phyloP scores from a whole-genome alignment of 2,113 vertebrate species.

The Blennius ocellaris region DNA sequence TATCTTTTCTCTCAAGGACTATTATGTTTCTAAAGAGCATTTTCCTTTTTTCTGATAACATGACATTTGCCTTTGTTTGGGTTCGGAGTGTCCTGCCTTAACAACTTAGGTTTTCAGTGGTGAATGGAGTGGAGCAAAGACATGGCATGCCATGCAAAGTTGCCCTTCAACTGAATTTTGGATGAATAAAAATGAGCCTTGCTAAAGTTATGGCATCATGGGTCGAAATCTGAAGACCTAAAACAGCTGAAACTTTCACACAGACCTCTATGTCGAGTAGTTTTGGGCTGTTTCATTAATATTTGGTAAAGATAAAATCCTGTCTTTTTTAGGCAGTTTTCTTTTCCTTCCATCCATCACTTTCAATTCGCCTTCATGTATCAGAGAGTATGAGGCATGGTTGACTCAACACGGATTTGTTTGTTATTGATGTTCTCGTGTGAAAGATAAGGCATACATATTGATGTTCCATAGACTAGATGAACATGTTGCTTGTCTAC shows the following conservation, averaged over 20 bases:
- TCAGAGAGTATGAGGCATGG: conserved; percentile 32
- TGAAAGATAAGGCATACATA: conserved; percentile 47
- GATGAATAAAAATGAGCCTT: not conserved
- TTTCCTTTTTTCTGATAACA: not conserved
- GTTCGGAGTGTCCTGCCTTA: conserved; percentile 17
- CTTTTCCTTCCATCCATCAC: conserved; percentile 11
- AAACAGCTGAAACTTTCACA: not conserved
- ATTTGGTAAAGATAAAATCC: conserved; percentile 13
- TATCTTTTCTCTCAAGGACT: not conserved
- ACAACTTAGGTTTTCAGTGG: conserved; percentile 9
- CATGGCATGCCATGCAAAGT: conserved; percentile 31
- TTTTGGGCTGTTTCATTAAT: conserved; percentile 7
- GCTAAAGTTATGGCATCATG: not conserved
- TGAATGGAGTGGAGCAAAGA: conserved; percentile 4
- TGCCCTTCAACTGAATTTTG: not conserved
- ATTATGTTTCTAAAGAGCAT: conserved; percentile 9
- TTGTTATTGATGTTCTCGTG: conserved; percentile 18
- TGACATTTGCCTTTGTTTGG: conserved; percentile 38
- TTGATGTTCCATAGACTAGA: conserved; percentile 47
- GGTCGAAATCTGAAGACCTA: not conserved
- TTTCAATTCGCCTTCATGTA: conserved; percentile 23
- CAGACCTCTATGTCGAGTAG: not conserved
- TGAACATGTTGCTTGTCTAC: conserved; percentile 36
- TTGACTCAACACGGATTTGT: conserved; percentile 31
- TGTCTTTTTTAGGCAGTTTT: not conserved